Percentiles rank a stretch among this genome's conserved stretches.
phyloP scores from a whole-genome alignment of 2,888 invertebrate species.

The Stramonita haemastoma region DNA sequence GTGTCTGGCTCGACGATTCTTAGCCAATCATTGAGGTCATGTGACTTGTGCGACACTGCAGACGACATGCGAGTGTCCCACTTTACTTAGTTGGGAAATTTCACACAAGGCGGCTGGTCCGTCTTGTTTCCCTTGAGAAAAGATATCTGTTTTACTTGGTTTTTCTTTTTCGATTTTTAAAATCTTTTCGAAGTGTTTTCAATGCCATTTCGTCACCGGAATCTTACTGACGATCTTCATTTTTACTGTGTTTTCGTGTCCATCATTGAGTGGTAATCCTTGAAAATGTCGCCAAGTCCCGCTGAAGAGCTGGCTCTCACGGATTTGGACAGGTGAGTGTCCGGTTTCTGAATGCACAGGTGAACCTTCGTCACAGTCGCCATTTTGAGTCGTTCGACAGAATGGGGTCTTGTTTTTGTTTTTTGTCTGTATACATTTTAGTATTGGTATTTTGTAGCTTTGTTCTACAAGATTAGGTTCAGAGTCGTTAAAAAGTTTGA shows the following conservation, averaged over 20 bases:
- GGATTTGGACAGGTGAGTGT: conserved; percentile 69
- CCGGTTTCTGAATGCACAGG: background rate
- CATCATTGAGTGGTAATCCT: conserved; percentile 35
- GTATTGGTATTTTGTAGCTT: no score
- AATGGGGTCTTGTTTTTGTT: no score
- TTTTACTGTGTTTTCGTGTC: conserved; percentile 26
- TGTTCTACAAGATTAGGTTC: no score
- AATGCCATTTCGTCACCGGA: conserved; percentile 15
- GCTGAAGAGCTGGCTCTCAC: conserved; percentile 69
- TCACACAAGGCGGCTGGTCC: conserved; percentile 67
- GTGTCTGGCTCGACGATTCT: conserved; percentile 28
- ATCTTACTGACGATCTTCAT: background rate
- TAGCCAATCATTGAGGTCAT: conserved; percentile 48
- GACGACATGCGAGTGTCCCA: conserved; percentile 19
- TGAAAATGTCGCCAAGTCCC: conserved; percentile 66
- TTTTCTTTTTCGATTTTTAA: conserved; percentile 22
- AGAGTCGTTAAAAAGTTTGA: no score
- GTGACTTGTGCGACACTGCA: conserved; percentile 42
- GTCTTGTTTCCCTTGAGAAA: conserved; percentile 47
- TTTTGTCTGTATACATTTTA: no score
- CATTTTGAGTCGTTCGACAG: background rate
- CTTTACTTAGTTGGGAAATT: conserved; percentile 45
- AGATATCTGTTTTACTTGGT: background rate
- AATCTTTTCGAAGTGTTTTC: conserved; percentile 22
- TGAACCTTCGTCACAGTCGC: background rate